Percentiles rank a stretch among this genome's conserved stretches.
Evolutionary conservation across 2,797 vertebrate species (phyloP).

Genomic region (Pangasius larnaudii): DNA sequence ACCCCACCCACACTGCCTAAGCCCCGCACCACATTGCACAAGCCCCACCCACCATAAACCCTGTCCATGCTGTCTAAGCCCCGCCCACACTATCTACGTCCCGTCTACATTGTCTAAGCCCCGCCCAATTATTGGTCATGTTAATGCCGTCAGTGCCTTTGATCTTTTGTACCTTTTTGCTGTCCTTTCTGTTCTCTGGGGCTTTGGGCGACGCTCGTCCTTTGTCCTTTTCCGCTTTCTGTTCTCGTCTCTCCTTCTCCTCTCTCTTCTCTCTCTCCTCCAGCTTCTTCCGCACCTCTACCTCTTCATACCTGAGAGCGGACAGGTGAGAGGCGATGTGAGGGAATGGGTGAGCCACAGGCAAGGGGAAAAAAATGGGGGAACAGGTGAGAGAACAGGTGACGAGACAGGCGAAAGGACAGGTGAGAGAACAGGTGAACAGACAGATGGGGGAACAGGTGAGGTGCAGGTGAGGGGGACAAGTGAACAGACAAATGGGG

Average conservation of each 20-base stretch:
- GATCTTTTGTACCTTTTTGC: slow-evolving; percentile 77
- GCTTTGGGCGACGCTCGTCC: slow-evolving; percentile 73
- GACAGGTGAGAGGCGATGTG: background rate
- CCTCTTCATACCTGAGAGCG: slow-evolving; percentile 90
- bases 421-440: background rate
- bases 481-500: no score
- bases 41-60: no score
- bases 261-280: slow-evolving; percentile 91
- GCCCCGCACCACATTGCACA: background rate
- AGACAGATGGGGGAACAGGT: background rate
- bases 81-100: no score
- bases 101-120: background rate
- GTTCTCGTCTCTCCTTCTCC: slow-evolving; percentile 77
- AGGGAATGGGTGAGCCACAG: background rate
- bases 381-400: background rate
- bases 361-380: background rate
- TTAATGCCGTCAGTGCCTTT: background rate
- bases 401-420: background rate
- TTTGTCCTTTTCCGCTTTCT: slow-evolving; percentile 69
- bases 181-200: slow-evolving; percentile 77
- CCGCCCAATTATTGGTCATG: background rate
- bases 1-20: background rate
- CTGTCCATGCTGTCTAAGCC: background rate
- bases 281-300: slow-evolving; percentile 91
- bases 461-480: background rate